Evolutionary conservation across 2,113 vertebrate genomes (phyloP).

Genomic region (Bubo scandiacus): DNA sequence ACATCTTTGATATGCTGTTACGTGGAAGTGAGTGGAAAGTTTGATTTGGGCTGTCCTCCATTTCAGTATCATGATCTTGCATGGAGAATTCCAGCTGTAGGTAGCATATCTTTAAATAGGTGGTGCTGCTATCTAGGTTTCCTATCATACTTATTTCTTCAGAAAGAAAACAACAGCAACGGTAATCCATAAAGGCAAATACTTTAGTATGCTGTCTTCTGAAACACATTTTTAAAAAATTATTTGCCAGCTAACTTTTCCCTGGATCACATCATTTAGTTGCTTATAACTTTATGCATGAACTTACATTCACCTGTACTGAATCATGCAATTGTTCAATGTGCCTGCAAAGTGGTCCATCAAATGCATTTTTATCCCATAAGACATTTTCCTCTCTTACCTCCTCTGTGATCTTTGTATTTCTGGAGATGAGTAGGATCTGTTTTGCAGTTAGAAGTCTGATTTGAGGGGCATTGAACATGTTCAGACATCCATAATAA

Average conservation of each 20-base stretch:
- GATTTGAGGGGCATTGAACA: neutral
- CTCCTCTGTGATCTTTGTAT: neutral
- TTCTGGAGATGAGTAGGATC: neutral
- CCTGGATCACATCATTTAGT: neutral
- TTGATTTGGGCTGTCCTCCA: neutral
- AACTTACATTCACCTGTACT: neutral
- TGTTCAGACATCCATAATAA: neutral
- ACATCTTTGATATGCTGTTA: neutral
- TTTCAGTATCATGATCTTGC: neutral
- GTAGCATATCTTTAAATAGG: neutral
- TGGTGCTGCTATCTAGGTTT: neutral
- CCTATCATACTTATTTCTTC: neutral
- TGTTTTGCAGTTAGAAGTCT: neutral
- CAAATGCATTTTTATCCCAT: neutral
- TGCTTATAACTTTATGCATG: neutral
- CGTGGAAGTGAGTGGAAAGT: neutral
- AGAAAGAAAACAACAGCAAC: neutral
- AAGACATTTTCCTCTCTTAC: neutral
- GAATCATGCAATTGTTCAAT: neutral
- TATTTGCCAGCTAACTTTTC: neutral
- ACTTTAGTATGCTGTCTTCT: neutral
- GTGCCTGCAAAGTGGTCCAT: neutral
- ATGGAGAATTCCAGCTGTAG: neutral
- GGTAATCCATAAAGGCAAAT: neutral
- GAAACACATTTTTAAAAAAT: neutral